Conservation (phyloP, 2,888 invertebrate genomes). For the Acrobasis repandana region DNA sequence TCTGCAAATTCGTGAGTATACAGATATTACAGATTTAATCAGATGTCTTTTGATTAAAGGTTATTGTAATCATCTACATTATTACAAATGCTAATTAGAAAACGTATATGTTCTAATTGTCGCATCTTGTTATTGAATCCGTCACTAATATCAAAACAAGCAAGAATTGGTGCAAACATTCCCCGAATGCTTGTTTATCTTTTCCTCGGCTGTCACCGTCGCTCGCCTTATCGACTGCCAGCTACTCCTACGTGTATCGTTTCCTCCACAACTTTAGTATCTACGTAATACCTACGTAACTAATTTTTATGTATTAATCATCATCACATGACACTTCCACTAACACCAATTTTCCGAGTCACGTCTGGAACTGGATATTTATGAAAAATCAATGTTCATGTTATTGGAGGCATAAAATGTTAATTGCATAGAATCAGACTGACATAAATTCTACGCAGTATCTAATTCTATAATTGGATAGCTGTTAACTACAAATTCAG, state of each 20-base stretch:
- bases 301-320: too few relatives aligned
- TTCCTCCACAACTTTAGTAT: neutral
- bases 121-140: neutral
- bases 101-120: neutral
- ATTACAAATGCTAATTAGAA: neutral
- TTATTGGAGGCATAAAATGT: slow-evolving; percentile 1
- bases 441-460: slow-evolving; percentile 5
- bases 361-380: neutral
- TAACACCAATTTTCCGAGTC: too few relatives aligned
- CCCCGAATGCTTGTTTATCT: slow-evolving; percentile 19
- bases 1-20: slow-evolving; percentile 3
- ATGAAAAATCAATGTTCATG: neutral
- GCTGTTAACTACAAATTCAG: neutral
- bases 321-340: too few relatives aligned
- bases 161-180: slow-evolving; percentile 11
- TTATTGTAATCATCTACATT: neutral
- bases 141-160: neutral
- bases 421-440: slow-evolving; percentile 1
- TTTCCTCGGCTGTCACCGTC: slow-evolving; percentile 9
- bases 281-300: too few relatives aligned
- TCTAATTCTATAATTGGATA: slow-evolving; percentile 16
- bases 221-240: slow-evolving; percentile 3
- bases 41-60: neutral
- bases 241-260: slow-evolving; percentile 11
- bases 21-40: neutral